Evolutionary conservation across 2,113 vertebrate genomes (phyloP).

Genomic region (Hepsetus odoe): DNA sequence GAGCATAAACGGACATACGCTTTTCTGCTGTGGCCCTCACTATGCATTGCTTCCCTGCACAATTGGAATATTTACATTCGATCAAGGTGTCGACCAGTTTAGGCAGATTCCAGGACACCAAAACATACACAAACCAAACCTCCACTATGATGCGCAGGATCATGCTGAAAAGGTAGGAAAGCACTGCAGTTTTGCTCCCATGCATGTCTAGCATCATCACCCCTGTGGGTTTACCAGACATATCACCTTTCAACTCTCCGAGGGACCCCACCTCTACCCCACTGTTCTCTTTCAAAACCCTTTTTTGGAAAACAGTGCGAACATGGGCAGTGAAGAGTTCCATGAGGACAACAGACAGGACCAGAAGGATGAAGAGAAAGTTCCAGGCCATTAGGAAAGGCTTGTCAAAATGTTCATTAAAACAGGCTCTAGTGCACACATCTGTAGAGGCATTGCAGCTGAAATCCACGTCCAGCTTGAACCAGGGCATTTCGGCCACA

Average conservation of each 20-base stretch:
- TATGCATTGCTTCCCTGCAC: slow-evolving; percentile 45
- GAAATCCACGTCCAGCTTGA: slow-evolving; percentile 55
- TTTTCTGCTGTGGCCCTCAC: slow-evolving; percentile 63
- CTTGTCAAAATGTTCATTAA: slow-evolving; percentile 50
- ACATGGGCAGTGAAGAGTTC: slow-evolving; percentile 66
- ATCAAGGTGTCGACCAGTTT: slow-evolving; percentile 25
- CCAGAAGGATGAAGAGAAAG: slow-evolving; percentile 63
- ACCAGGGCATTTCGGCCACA: slow-evolving; percentile 59
- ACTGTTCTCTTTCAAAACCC: slow-evolving; percentile 31
- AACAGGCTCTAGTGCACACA: slow-evolving; percentile 40
- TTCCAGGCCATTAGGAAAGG: slow-evolving; percentile 48
- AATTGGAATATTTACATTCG: too few species aligned
- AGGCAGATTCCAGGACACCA: slow-evolving; percentile 61
- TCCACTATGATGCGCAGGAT: slow-evolving; percentile 59
- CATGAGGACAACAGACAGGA: slow-evolving; percentile 60
- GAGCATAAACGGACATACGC: slow-evolving; percentile 63
- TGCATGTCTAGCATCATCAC: slow-evolving; percentile 59
- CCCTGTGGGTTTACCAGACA: slow-evolving; percentile 22
- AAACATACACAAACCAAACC: slow-evolving; percentile 62
- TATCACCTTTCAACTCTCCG: slow-evolving; percentile 18
- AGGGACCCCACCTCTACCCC: slow-evolving; percentile 31
- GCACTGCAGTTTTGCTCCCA: slow-evolving; percentile 56
- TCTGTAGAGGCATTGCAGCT: slow-evolving; percentile 40
- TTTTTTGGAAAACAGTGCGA: slow-evolving; percentile 45
- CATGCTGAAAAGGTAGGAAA: slow-evolving; percentile 67